These are phyloP conservation scores for Tetramorium simillimum DNA, from an alignment of 1,140 invertebrate genomes.

Conservation along the genomic window DNA sequence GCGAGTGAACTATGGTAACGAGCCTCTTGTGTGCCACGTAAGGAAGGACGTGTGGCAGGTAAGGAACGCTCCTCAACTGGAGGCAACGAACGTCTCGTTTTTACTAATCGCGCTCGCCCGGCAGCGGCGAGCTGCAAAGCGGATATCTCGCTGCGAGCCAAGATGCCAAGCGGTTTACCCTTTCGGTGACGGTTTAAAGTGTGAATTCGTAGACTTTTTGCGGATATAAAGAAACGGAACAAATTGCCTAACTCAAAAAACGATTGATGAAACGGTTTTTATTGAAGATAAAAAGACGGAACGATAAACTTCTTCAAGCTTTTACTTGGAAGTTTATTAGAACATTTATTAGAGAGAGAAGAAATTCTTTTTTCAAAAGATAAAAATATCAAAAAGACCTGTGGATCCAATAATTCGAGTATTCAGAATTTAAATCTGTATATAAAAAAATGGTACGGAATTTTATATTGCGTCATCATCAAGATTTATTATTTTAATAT, in stretches of 20 bases:
- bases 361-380: background rate
- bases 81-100: constrained; percentile 71
- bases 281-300: background rate
- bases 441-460: background rate
- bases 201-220: background rate
- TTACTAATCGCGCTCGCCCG: constrained; percentile 62
- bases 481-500: background rate
- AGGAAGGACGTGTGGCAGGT: constrained; percentile 86
- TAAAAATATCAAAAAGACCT: background rate
- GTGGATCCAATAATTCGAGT: background rate
- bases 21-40: constrained; percentile 89
- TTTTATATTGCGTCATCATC: background rate
- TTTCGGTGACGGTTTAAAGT: constrained; percentile 8
- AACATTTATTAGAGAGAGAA: background rate
- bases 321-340: background rate
- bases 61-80: constrained; percentile 82
- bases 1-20: constrained; percentile 82
- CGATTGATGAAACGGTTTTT: too few species aligned
- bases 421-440: background rate
- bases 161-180: background rate
- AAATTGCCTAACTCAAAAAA: background rate
- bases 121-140: constrained; percentile 35
- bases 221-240: background rate
- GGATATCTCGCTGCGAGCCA: background rate
- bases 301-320: background rate